Base-by-base conservation (phyloP, 1,140 invertebrate species). In the Anadara kagoshimensis region DNA sequence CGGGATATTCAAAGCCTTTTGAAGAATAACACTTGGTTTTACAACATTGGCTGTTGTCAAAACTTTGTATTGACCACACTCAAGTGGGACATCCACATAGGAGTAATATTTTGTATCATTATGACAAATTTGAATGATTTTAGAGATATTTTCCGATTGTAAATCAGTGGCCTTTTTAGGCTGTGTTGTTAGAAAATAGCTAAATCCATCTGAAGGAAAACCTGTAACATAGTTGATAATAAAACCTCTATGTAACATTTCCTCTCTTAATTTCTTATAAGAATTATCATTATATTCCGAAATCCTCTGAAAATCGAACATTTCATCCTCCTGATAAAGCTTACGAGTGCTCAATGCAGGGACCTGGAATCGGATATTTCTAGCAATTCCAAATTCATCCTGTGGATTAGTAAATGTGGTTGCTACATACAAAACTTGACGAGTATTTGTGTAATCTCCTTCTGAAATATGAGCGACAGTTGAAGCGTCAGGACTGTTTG, bases 61-160 rank as follows among this genome's bases (percentile, higher is more conserved):
- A 5, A 98, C 90, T 89, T 97, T 97, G 83, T 97, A 98, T 88
- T 90, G 92, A 22, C 93, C 95, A 88, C 97, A 99, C 75, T 97
- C 95, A 80, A 99, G 94, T 5, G 97, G 97, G 76, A 99, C 97
- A 90, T 99, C 97, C 16, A 96, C 98, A 87, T 99, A 99, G 0
- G 97, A 98, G 54, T 73, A 73, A 54, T 78, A 98, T 88, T 97
- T 95, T 77, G 94, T 93, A 87, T 99, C 97, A 83, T 98, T 95
- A 83, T 97, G 95, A 86, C 97, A 99, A 18, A 98, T 94, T 53
- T 97, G 92, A 16, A 98, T 95, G 78, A 99, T 90, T 88, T 98
- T 98, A 29, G 96, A 97, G 76, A 97, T 95, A 49, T 0, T 49
- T 53, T 51, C 10, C n/a, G 16, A 20, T 7, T 51, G 4, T 41